A percentile compares a stretch with the other conserved stretches of the same genome.
These are phyloP conservation scores for Battus philenor DNA, from an alignment of 1,140 invertebrate genomes.

Conservation along the genomic window DNA sequence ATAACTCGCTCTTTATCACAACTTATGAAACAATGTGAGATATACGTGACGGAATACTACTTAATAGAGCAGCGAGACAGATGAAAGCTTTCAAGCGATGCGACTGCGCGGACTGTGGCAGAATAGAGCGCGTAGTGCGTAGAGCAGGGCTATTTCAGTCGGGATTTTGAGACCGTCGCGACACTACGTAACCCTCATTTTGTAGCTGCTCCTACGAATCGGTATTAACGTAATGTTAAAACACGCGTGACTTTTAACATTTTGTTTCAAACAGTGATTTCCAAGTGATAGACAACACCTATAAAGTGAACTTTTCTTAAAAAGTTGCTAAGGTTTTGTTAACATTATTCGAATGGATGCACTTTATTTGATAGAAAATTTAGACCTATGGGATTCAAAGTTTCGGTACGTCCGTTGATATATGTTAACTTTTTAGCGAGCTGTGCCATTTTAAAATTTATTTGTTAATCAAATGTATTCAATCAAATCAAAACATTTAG, in stretches of 20 bases:
- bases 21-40: conserved; percentile 13
- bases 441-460: too few species aligned
- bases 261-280: conserved; percentile 48
- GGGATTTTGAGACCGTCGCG: conserved; percentile 28
- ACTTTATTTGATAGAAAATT: conserved; percentile 42
- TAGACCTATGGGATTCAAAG: conserved; percentile 39
- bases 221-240: conserved; percentile 40
- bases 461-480: too few species aligned
- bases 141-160: conserved; percentile 42
- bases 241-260: conserved; percentile 44
- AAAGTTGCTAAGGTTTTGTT: conserved; percentile 22
- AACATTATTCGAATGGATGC: conserved; percentile 29
- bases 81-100: conserved; percentile 39
- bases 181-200: conserved; percentile 23
- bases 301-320: conserved; percentile 47
- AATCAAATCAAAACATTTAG: too few species aligned
- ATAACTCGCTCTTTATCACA: conserved; percentile 8
- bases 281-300: conserved; percentile 53
- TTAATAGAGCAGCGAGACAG: conserved; percentile 32
- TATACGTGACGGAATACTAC: conserved; percentile 22
- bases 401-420: conserved; percentile 44
- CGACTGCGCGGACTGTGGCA: conserved; percentile 52
- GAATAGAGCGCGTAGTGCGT: conserved; percentile 38
- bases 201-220: conserved; percentile 13
- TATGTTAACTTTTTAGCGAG: conserved; percentile 25